Evolutionary conservation across 1,140 invertebrate species (phyloP), one percentile per base, ranked within the genome.

Genomic region (Planococcus citri): DNA sequence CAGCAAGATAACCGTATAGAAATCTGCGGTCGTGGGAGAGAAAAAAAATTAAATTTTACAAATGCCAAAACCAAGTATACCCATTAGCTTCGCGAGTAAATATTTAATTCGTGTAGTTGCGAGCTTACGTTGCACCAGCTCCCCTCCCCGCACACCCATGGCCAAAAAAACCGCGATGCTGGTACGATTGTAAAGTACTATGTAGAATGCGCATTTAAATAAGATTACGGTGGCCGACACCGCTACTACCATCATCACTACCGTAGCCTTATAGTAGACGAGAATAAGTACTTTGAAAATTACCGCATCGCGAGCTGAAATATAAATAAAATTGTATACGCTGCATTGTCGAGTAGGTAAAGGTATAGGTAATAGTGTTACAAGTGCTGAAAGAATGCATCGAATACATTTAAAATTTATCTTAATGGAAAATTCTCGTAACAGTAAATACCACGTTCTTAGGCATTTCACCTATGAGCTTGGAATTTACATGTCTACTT

Each of bases 361-460:
- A 17, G 17, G 41, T n/a, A 51, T 17, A 51, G 33, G 33, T 37
- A 37, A 37, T 37, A 14, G 33, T 37, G 14, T 37, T 37, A 37
- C 33, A 37, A 51, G 41, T 51, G 41, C 41, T 20, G 41, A 51
- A 51, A 51, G 6, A 51, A 51, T n/a, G 6, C 41, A 51, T 51
- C 41, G 41, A 51, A n/a, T 51, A 51, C 41, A n/a, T 51, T 51
- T 51, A n/a, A 51, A 51, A 9, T 51, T 51, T 51, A 51, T 51
- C 41, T 20, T 51, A 51, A 51, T 51, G 41, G 41, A 51, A 51
- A 20, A n/a, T 51, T 51, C 41, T 51, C 17, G 41, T 51, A 51
- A 14, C 41, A 20, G 41, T 51, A 51, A 51, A 51, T 51, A 51
- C 41, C 41, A n/a, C 41, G 41, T 51, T 14, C 41, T 51, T 20